Conservation (phyloP, 1,140 invertebrate genomes). For the Drosophila malerkotliana region DNA sequence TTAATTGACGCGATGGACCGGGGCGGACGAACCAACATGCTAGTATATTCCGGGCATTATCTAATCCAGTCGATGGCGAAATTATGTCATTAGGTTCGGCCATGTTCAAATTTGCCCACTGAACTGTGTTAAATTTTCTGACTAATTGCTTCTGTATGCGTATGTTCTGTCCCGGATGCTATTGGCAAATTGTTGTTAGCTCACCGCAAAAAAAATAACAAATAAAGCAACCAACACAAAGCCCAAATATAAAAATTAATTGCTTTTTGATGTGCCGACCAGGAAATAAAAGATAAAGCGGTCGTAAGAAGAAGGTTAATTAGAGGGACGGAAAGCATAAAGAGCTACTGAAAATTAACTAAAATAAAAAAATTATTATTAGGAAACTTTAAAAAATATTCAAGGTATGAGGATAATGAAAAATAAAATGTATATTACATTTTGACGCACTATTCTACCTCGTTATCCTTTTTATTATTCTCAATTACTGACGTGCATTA, state of each 20-base stretch:
- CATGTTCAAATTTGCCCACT: conserved; percentile 68
- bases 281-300: conserved; percentile 15
- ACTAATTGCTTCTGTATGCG: conserved; percentile 72
- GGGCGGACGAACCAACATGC: conserved; percentile 5
- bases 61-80: conserved; percentile 64
- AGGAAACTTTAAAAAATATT: too few relatives aligned
- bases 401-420: too few relatives aligned
- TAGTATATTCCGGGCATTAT: conserved; percentile 41
- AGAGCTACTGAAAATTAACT: not conserved
- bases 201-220: conserved; percentile 28
- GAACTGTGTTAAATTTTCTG: conserved; percentile 72
- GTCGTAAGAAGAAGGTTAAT: conserved; percentile 20
- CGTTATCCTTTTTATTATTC: not conserved
- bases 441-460: not conserved
- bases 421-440: too few relatives aligned
- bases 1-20: conserved; percentile 29
- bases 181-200: conserved; percentile 37
- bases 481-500: not conserved
- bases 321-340: conserved; percentile 16
- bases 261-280: conserved; percentile 62
- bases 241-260: conserved; percentile 70
- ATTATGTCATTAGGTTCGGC: conserved; percentile 72
- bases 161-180: conserved; percentile 37
- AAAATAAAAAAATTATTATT: not conserved
- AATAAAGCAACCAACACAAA: conserved; percentile 19